Evolutionary conservation across 2,113 vertebrate species (phyloP), one percentile per base, ranked within the genome.

Genomic region (Clarias macrocephalus): DNA sequence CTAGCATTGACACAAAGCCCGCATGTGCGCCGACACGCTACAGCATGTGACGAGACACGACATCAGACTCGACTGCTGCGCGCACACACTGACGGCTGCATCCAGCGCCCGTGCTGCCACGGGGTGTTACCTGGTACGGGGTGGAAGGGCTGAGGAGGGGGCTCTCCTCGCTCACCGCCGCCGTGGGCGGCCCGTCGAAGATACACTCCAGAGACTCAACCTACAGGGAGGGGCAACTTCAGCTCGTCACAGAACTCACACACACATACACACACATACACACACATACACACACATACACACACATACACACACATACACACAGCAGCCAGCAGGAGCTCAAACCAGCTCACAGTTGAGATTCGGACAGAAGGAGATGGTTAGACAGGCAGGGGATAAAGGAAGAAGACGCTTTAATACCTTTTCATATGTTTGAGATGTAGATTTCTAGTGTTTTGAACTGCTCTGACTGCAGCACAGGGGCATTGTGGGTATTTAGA

Each of bases 121-220:
- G 12, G 37, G 73, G 42, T 30, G 88, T 92, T 93, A 93, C 92
- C 92, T 93, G 90, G 90, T 92, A 94, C 83, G 92, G 92, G 88
- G 93, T 89, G 90, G 94, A 92, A 89, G 89, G 83, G 56, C 93
- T 83, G 30, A 92, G 90, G 89, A 94, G 93, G 85, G 92, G 91
- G 85, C 92, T 91, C 85, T 94, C 95, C 92, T 92, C 92, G 18
- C 87, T 92, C 83, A 92, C 93, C 83, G 92, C 93, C 92, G 93
- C 91, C 42, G 80, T 68, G 42, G 93, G 87, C 0, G 94, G 93
- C n/a, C 94, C 94, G 25, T 95, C 95, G 89, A 94, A 93, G 94
- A 95, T 92, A 93, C 93, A 94, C 88, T 96, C 95, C 94, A 95
- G 90, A 86, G 94, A 93, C 0, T 92, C 94, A 89, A 94, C 95